Evolutionary conservation across 1,140 invertebrate species (phyloP).

Genomic region (Ceratosolen solmsi): DNA sequence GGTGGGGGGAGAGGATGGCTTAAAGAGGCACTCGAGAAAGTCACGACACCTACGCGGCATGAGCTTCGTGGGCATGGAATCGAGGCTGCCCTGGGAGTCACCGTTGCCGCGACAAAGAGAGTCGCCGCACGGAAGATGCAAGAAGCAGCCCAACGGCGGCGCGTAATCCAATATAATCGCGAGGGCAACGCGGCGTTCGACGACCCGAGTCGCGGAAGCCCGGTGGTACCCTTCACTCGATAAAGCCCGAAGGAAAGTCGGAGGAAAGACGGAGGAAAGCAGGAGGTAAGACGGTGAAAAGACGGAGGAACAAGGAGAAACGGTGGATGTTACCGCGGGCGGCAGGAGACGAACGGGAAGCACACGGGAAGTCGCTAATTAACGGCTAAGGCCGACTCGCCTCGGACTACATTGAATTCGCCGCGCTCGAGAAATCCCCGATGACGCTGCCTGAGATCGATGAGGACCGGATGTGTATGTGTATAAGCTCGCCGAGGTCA

Average conservation of each 20-base stretch:
- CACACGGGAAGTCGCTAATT: conserved; percentile 43
- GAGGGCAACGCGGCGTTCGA: background rate
- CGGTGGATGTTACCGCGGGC: too few species aligned
- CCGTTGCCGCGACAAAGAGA: background rate
- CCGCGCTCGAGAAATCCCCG: background rate
- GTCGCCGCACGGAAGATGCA: background rate
- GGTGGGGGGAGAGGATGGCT: too few species aligned
- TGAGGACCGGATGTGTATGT: background rate
- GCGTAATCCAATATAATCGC: conserved; percentile 27
- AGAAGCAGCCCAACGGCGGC: background rate
- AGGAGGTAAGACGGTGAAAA: too few species aligned
- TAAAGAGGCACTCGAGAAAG: too few species aligned
- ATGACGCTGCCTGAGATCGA: background rate
- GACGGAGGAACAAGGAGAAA: background rate
- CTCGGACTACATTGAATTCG: conserved; percentile 31
- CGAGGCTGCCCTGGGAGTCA: too few species aligned
- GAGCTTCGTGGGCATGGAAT: too few species aligned
- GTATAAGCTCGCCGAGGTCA: too few species aligned
- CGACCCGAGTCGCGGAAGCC: conserved; percentile 17
- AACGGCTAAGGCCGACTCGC: background rate
- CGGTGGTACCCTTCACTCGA: background rate
- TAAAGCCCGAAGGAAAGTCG: too few species aligned
- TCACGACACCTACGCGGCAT: too few species aligned
- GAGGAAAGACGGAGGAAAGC: too few species aligned
- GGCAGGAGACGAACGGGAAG: background rate